Evolutionary conservation across 2,888 invertebrate species (phyloP), one percentile per base, ranked within the genome.

Genomic region (Diaperis boleti): DNA sequence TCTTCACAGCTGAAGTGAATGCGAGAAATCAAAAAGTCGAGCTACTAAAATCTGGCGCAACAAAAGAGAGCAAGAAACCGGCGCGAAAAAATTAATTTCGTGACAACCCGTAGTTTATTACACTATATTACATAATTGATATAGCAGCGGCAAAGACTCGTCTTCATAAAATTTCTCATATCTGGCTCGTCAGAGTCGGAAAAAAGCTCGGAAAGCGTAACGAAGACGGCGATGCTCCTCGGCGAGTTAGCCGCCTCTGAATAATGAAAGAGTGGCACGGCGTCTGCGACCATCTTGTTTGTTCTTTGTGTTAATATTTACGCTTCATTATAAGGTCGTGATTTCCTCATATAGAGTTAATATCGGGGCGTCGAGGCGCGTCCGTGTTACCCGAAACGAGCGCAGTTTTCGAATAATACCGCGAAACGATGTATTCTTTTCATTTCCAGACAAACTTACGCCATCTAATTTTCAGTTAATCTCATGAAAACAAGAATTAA

Each of bases 391-490:
- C 33, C 64, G 65, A 65, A 74, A 73, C 73, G 74, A 74, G 72
- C 78, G 73, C 76, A 76, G 76, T 79, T 79, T 79, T 78, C 79
- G 77, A 79, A 79, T 79, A 79, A 79, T 72, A 73, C 75, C 74
- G 71, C 76, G 72, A 72, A 77, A 78, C 78, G 78, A 77, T 77
- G 77, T 78, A 79, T 79, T 78, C 78, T 79, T 79, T 79, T 79
- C 79, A 78, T 78, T 77, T 78, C 73, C 76, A 77, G 78, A 79
- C 79, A 78, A 81, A 81, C 79, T 81, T 81, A 73, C 79, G 79
- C 80, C 81, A 81, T 81, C 81, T 82, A 82, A 82, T 82, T 81
- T 81, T 79, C 80, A 80, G 81, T 82, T 82, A 82, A 82, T 81
- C 82, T 81, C 79, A 74, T 74, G 77, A 78, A 81, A 81, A 82